Conservation (phyloP, 2,888 invertebrate genomes). For the Mycalesis mineus region DNA sequence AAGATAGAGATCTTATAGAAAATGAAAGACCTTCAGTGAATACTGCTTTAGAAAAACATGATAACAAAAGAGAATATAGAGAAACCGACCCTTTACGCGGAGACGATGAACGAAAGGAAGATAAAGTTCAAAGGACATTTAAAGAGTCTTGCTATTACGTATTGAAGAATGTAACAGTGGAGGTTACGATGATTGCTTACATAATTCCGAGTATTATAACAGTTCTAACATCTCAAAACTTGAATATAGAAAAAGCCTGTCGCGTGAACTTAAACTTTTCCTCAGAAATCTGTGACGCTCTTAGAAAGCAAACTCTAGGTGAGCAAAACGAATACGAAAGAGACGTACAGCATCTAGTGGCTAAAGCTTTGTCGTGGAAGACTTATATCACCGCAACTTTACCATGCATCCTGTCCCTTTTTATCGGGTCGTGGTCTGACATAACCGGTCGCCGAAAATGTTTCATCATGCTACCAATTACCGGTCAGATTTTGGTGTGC, state of each 20-base stretch:
- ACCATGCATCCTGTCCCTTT: slow-evolving; percentile 87
- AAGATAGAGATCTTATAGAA: background rate
- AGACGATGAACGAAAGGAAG: slow-evolving; percentile 18
- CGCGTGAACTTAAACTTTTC: slow-evolving; percentile 86
- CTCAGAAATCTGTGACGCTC: slow-evolving; percentile 83
- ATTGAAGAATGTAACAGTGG: slow-evolving; percentile 52
- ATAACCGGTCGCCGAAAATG: slow-evolving; percentile 82
- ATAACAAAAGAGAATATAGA: slow-evolving; percentile 2
- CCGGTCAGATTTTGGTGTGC: slow-evolving; percentile 83
- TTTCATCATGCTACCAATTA: slow-evolving; percentile 85
- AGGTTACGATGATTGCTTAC: slow-evolving; percentile 52
- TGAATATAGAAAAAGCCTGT: slow-evolving; percentile 90
- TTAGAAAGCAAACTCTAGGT: slow-evolving; percentile 81
- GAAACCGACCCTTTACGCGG: slow-evolving; percentile 42
- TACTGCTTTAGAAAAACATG: background rate
- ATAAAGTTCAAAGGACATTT: slow-evolving; percentile 33
- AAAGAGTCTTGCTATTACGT: slow-evolving; percentile 36
- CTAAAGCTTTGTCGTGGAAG: slow-evolving; percentile 86
- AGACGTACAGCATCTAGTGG: slow-evolving; percentile 82
- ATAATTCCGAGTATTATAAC: slow-evolving; percentile 60
- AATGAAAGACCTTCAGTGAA: background rate
- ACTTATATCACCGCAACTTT: slow-evolving; percentile 88
- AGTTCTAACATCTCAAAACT: slow-evolving; percentile 85
- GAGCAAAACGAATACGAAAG: slow-evolving; percentile 70
- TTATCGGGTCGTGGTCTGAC: slow-evolving; percentile 87